These are phyloP conservation scores for Lagopus muta DNA, from an alignment of 2,113 vertebrate genomes.

Conservation along the genomic window DNA sequence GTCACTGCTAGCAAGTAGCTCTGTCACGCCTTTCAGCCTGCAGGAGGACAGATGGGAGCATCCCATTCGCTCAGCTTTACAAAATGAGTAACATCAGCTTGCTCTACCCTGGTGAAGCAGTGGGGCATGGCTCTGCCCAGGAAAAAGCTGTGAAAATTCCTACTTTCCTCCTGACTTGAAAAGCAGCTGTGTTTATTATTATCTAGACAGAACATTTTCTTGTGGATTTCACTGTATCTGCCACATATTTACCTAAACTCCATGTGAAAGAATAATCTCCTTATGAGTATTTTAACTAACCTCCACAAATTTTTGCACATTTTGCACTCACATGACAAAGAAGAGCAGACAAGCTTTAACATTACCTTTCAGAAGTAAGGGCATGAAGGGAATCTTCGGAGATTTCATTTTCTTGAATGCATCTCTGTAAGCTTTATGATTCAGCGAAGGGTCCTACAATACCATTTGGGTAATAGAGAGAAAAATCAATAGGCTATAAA, in stretches of 20 bases:
- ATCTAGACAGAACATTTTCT: neutral
- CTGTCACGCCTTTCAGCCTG: neutral
- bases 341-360: conserved; percentile 1
- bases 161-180: neutral
- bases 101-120: neutral
- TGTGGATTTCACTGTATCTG: neutral
- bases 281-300: neutral
- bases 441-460: conserved; percentile 94
- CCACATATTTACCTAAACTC: neutral
- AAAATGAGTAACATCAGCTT: neutral
- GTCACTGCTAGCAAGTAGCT: neutral
- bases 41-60: neutral
- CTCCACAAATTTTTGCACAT: neutral
- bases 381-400: conserved; percentile 98
- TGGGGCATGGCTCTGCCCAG: accelerated
- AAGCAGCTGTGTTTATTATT: neutral
- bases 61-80: neutral
- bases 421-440: conserved; percentile 98
- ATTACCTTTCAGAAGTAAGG: conserved; percentile 95
- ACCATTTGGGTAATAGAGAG: conserved; percentile 71
- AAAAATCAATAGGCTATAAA: conserved; percentile 76
- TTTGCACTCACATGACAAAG: neutral
- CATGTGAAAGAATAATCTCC: neutral
- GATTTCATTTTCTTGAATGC: conserved; percentile 98
- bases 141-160: neutral